phyloP scores from a whole-genome alignment of 2,888 invertebrate genomes.

The Xylophagus ater region DNA sequence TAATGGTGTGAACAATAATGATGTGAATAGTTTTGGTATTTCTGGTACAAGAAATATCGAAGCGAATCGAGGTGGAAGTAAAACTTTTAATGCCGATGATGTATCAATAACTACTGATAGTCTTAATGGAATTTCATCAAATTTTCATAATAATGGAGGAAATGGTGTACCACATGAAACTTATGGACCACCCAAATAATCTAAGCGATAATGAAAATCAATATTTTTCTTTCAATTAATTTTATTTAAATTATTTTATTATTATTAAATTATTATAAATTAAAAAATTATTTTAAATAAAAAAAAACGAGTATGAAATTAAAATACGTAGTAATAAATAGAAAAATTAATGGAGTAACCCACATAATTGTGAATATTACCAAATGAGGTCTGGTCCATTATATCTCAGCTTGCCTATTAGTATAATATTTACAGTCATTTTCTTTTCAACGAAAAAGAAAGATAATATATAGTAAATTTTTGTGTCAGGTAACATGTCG shows the following conservation, averaged over 20 bases:
- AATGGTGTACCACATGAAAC: background rate
- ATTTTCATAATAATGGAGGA: background rate
- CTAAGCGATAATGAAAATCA: background rate
- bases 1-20: no score
- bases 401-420: no score
- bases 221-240: background rate
- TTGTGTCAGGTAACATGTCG: no score
- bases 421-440: no score
- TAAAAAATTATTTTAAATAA: no score
- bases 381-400: no score
- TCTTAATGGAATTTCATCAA: background rate
- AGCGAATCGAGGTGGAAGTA: background rate
- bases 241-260: background rate
- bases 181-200: slow-evolving; percentile 2
- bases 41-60: slow-evolving; percentile 12
- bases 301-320: background rate
- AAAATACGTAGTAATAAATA: background rate
- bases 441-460: no score
- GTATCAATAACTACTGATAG: no score
- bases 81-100: background rate
- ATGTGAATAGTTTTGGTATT: slow-evolving; percentile 18
- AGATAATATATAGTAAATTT: no score
- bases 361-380: background rate
- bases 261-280: background rate
- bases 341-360: background rate